These are phyloP conservation scores for Pseudococcus jackbeardsleyi DNA, from an alignment of 2,888 invertebrate species.

Conservation along the genomic window DNA sequence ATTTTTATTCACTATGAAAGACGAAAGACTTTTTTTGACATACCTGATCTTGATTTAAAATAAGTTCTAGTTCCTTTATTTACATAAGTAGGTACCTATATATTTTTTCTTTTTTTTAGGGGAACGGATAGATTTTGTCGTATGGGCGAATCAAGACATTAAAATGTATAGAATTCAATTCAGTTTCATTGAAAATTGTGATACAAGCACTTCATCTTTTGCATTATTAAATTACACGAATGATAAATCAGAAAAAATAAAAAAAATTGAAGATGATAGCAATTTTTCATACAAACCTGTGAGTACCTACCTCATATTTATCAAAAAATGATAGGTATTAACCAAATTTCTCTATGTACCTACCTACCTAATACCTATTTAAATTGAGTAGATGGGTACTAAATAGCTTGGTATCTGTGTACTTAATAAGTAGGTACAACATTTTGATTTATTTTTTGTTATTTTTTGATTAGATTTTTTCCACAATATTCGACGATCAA, in stretches of 20 bases:
- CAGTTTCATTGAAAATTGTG: not conserved
- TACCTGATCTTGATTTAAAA: not conserved
- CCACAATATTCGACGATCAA: slow-evolving; percentile 9
- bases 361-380: too few relatives aligned
- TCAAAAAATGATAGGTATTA: not conserved
- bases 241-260: not conserved
- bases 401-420: too few relatives aligned
- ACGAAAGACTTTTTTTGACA: too few relatives aligned
- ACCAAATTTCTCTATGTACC: not conserved
- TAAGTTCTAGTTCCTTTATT: not conserved
- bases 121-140: slow-evolving; percentile 82
- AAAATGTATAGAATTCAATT: slow-evolving; percentile 75
- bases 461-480: slow-evolving; percentile 49
- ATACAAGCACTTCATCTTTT: not conserved
- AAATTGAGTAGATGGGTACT: too few relatives aligned
- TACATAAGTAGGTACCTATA: not conserved
- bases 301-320: not conserved
- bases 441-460: not conserved
- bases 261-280: not conserved
- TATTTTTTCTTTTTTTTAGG: slow-evolving; percentile 71
- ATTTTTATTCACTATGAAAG: too few relatives aligned
- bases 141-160: slow-evolving; percentile 75
- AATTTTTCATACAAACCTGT: slow-evolving; percentile 12
- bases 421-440: too few relatives aligned
- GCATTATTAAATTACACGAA: not conserved